Evolutionary conservation across 1,140 invertebrate genomes (phyloP), one percentile per base, ranked within the genome.

Genomic region (Probaryconus sp.): DNA sequence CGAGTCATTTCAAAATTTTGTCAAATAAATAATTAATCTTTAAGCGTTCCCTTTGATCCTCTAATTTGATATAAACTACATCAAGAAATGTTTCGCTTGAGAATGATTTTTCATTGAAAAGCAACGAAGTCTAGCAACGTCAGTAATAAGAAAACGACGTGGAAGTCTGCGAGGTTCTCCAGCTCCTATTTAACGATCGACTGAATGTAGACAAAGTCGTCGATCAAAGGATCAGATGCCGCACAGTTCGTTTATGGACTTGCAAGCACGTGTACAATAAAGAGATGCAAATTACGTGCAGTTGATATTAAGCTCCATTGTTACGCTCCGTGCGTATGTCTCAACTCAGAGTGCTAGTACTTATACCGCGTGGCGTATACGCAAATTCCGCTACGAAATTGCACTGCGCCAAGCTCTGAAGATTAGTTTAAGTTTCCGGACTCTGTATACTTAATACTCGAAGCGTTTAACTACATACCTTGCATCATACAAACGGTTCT

Each of bases 291-390:
- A 68, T 68, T 74, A 64, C 56, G 28, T 68, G 40, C 50, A 38
- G 70, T 51, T 68, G 71, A 56, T 74, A 68, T 74, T 68, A 74
- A 74, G 63, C 56, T 42, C 43, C 43, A 74, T 74, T 74, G 71
- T 74, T 53, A 28, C 21, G 24, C 56, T 47, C 6, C 55, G 30
- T 68, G 50, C 55, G 63, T 67, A 16, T 60, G 37, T 47, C 65
- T 68, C 53, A 73, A 55, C 61, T 42, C 63, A 67, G 63, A 56
- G 37, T 74, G 37, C 31, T 24, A 33, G 14, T 50, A 63, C 63
- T 58, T 64, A 58, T 24, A 35, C 7, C 16, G 11, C 28, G 7
- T 30, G 38, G 38, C 45, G 38, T 60, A 30, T 48, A 55, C 69
- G 43, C 60, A 64, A 72, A 65, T 72, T 72, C 31, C 40, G 38